These are phyloP conservation scores for Drosophila sucinea DNA, from an alignment of 1,140 invertebrate species.

Conservation along the genomic window DNA sequence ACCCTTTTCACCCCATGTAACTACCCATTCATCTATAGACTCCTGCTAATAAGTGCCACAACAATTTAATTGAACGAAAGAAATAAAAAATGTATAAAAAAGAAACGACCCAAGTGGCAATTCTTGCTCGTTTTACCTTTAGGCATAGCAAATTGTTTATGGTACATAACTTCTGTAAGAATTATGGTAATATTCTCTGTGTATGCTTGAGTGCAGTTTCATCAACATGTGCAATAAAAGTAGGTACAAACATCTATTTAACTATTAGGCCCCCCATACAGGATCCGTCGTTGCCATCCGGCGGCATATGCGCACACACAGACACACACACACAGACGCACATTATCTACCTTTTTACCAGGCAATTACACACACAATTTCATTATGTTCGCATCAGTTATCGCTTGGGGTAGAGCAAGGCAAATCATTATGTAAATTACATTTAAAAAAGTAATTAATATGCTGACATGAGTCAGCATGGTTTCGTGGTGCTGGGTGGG, in stretches of 20 bases:
- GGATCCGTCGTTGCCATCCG: neutral
- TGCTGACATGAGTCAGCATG: constrained; percentile 36
- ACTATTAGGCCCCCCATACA: neutral
- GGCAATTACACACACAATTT: constrained; percentile 69
- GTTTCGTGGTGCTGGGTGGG: neutral
- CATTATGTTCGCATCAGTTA: constrained; percentile 48
- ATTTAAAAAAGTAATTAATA: constrained; percentile 75
- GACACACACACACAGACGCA: neutral
- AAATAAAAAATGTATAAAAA: no score
- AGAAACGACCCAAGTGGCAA: neutral
- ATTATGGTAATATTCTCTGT: neutral
- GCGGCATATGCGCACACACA: neutral
- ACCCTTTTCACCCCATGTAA: no score
- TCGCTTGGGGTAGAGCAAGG: constrained; percentile 27
- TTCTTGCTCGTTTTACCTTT: neutral
- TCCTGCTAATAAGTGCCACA: no score
- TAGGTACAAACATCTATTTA: constrained; percentile 1
- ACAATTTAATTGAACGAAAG: no score
- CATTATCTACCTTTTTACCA: constrained; percentile 27
- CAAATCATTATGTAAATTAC: constrained; percentile 73
- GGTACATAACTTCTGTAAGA: constrained; percentile 7
- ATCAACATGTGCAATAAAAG: constrained; percentile 10
- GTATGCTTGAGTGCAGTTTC: constrained; percentile 5
- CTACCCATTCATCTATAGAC: no score
- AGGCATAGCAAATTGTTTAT: constrained; percentile 3